Evolutionary conservation across 2,113 vertebrate genomes (phyloP).

Genomic region (Cheirogaleus medius): DNA sequence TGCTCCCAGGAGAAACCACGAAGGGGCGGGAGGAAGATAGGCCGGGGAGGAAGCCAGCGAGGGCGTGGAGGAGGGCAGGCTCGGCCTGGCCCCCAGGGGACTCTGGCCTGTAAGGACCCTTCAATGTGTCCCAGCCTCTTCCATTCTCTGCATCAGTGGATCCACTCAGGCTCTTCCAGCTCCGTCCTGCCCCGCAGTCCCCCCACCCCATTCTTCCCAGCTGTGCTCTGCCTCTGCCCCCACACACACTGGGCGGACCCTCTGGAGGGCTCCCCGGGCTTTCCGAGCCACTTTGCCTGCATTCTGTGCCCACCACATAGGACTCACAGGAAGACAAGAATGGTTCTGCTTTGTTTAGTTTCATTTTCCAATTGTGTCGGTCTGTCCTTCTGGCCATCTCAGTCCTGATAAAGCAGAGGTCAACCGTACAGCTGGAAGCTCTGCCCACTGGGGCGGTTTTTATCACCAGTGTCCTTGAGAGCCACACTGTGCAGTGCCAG

Average conservation of each 20-base stretch:
- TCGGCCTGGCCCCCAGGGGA: fast-evolving
- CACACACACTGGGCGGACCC: background rate
- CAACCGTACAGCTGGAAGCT: no score
- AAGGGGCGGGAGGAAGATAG: fast-evolving
- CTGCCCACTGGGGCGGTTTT: background rate
- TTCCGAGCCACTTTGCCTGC: background rate
- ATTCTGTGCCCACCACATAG: background rate
- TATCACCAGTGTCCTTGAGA: no score
- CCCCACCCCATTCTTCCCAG: background rate
- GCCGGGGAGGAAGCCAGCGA: background rate
- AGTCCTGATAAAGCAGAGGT: background rate
- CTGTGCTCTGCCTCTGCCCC: background rate
- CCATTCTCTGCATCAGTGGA: fast-evolving
- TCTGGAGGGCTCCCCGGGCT: background rate
- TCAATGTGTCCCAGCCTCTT: fast-evolving
- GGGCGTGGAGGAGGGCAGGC: background rate
- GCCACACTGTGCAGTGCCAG: fast-evolving
- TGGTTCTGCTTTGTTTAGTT: background rate
- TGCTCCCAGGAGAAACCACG: background rate
- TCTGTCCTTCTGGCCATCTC: background rate
- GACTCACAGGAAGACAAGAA: background rate
- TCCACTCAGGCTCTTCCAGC: background rate
- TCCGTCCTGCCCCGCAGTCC: background rate
- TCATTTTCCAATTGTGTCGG: background rate
- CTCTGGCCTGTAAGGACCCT: fast-evolving